These are phyloP conservation scores for Nephrotoma flavescens DNA, from an alignment of 2,888 invertebrate genomes.

Conservation along the genomic window DNA sequence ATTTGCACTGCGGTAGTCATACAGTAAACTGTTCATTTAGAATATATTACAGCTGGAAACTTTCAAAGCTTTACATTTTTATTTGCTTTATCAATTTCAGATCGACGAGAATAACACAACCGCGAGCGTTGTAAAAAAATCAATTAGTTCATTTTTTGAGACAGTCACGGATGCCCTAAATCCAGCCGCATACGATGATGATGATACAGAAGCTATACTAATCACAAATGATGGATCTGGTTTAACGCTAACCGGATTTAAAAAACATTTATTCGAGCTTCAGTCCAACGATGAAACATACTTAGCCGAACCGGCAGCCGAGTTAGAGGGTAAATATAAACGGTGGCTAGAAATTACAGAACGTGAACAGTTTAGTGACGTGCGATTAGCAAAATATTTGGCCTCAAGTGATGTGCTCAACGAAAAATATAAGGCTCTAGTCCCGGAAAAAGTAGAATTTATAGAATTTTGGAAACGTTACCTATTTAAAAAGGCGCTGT, in stretches of 20 bases:
- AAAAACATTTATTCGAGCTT: conserved; percentile 51
- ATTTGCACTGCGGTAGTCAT: not conserved
- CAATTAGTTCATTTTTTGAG: conserved; percentile 53
- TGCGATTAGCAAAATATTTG: conserved; percentile 44
- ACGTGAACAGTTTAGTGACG: conserved; percentile 37
- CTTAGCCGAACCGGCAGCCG: conserved; percentile 47
- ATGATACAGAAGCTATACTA: conserved; percentile 53
- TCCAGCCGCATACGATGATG: conserved; percentile 52
- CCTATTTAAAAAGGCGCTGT: conserved; percentile 63
- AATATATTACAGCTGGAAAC: not conserved
- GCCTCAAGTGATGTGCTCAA: conserved; percentile 36
- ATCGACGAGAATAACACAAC: conserved; percentile 57
- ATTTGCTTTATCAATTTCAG: conserved; percentile 25
- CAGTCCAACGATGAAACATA: conserved; percentile 61
- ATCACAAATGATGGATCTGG: conserved; percentile 47
- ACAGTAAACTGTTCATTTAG: not conserved
- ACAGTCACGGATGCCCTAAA: conserved; percentile 55
- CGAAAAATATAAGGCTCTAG: conserved; percentile 37
- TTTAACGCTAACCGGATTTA: conserved; percentile 44
- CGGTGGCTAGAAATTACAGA: conserved; percentile 43
- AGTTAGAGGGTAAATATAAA: conserved; percentile 37
- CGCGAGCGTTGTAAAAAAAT: conserved; percentile 53
- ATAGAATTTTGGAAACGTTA: conserved; percentile 70
- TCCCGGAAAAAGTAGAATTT: conserved; percentile 54
- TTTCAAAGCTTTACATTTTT: not conserved